Evolutionary conservation across 92 coral and sea anemone species (phyloP).

Genomic region (Diadumene lineata): DNA sequence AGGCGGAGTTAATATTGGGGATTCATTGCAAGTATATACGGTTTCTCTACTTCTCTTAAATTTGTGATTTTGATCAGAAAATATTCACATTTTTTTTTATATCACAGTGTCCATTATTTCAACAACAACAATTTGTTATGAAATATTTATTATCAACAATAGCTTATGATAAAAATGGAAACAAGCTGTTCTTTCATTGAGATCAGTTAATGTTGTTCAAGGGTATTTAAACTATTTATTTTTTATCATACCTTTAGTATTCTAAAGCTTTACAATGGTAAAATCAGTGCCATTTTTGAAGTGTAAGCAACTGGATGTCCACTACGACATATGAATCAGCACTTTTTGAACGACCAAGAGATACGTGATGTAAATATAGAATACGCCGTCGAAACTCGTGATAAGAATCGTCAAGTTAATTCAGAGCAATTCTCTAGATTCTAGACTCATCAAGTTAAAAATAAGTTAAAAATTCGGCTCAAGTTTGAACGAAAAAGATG

Average conservation of each 20-base stretch:
- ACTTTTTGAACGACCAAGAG: background rate
- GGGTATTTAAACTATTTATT: background rate
- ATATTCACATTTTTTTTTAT: no score
- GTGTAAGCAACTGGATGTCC: no score
- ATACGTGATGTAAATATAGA: background rate
- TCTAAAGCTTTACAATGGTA: background rate
- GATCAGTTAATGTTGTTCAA: background rate
- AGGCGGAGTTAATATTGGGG: no score
- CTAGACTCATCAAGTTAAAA: no score
- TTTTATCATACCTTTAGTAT: background rate
- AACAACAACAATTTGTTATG: background rate
- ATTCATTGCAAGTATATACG: no score
- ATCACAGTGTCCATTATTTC: no score
- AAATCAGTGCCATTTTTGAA: background rate
- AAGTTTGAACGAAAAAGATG: background rate
- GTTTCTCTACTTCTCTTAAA: no score
- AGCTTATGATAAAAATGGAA: no score
- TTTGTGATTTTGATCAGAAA: no score
- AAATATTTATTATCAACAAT: no score
- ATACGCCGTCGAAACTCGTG: background rate
- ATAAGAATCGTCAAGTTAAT: no score
- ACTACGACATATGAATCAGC: constrained; percentile 2
- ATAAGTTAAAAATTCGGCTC: background rate
- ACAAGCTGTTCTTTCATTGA: background rate
- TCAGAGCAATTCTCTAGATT: no score